Percentiles rank a stretch among this genome's conserved stretches.
phyloP scores from a whole-genome alignment of 2,888 invertebrate species.

The Eupithecia dodoneata region DNA sequence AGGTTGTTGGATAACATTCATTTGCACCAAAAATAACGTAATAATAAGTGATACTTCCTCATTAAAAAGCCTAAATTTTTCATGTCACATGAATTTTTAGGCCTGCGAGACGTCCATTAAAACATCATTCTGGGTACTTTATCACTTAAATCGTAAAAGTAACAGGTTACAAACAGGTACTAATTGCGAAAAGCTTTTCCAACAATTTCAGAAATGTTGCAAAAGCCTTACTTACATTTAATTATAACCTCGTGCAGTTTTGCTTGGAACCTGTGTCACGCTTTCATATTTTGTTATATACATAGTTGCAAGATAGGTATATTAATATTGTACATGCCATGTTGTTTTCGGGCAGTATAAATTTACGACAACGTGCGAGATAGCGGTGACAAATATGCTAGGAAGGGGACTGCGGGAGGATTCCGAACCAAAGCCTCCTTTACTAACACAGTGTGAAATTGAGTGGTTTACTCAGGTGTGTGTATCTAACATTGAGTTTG shows the following conservation, averaged over 20 bases:
- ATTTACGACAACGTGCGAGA: slow-evolving; percentile 46
- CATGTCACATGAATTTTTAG: background rate
- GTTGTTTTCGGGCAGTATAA: slow-evolving; percentile 46
- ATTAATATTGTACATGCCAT: background rate
- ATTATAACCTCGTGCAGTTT: slow-evolving; percentile 9
- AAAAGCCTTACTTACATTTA: slow-evolving; percentile 13
- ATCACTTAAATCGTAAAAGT: slow-evolving; percentile 3
- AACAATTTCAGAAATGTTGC: slow-evolving; percentile 25
- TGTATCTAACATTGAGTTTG: slow-evolving; percentile 36
- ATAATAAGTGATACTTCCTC: background rate
- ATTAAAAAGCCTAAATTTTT: background rate
- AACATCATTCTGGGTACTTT: background rate
- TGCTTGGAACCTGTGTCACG: slow-evolving; percentile 12
- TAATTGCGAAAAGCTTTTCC: slow-evolving; percentile 30
- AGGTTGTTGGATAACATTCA: slow-evolving; percentile 1
- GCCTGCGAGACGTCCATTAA: slow-evolving; percentile 6
- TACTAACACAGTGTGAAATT: slow-evolving; percentile 33
- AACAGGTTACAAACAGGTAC: background rate
- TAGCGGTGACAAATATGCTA: slow-evolving; percentile 48
- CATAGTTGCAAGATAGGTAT: background rate
- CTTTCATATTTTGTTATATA: slow-evolving; percentile 3
- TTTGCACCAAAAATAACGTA: background rate
- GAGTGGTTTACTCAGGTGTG: slow-evolving; percentile 34
- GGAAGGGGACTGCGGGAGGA: slow-evolving; percentile 20
- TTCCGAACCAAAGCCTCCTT: slow-evolving; percentile 35